phyloP scores from a whole-genome alignment of 2,888 invertebrate species.

The Conchocele bisecta region DNA sequence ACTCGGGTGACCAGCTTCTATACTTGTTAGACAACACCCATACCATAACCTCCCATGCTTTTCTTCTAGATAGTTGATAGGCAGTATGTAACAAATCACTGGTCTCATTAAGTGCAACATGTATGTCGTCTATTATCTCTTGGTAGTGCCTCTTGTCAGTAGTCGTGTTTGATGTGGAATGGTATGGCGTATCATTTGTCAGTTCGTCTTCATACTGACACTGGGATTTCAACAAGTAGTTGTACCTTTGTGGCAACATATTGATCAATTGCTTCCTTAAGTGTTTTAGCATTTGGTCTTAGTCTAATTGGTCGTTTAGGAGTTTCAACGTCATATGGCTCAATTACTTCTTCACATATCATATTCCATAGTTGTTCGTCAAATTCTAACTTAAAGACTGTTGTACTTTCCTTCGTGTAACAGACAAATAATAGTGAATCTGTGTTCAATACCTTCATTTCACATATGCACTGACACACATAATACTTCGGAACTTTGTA shows the following conservation, averaged over 20 bases:
- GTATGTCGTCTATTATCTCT: neutral
- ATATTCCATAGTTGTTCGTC: neutral
- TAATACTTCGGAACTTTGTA: constrained; percentile 35
- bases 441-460: constrained; percentile 33
- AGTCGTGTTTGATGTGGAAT: neutral
- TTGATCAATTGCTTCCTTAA: neutral
- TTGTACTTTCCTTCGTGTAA: constrained; percentile 31
- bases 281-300: neutral
- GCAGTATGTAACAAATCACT: neutral
- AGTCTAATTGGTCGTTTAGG: neutral
- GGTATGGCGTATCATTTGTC: neutral
- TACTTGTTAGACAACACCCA: constrained; percentile 28
- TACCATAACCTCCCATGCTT: constrained; percentile 31
- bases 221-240: constrained; percentile 18
- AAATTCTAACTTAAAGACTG: constrained; percentile 16
- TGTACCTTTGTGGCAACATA: constrained; percentile 10
- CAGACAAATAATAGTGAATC: constrained; percentile 16
- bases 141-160: neutral
- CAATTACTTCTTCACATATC: neutral
- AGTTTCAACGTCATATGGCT: neutral
- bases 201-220: neutral
- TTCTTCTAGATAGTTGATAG: constrained; percentile 20
- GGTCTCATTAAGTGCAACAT: neutral
- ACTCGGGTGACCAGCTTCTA: constrained; percentile 7
- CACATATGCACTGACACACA: constrained; percentile 12